Evolutionary conservation across 2,888 invertebrate genomes (phyloP), one percentile per base, ranked within the genome.

Genomic region (Lacanobia wlatinum): DNA sequence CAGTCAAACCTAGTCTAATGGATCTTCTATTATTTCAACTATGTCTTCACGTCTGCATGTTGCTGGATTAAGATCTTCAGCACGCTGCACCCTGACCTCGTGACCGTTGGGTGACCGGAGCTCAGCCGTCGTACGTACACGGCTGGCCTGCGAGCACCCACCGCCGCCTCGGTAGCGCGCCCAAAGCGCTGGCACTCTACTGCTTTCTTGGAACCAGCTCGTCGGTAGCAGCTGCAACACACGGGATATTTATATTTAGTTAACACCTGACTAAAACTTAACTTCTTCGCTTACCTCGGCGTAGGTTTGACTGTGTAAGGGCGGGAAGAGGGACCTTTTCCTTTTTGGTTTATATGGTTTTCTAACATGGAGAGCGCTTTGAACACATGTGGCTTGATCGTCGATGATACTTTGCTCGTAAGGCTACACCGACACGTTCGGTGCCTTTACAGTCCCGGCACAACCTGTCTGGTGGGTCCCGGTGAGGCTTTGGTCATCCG

Each of bases 271-370:
- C n/a, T n/a, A n/a, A 46, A 58, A 46, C n/a, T 38, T 43, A 12
- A 52, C 48, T 60, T 70, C 18, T 70, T 56, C 10, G 50, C 55
- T 23, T 34, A n/a, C 8, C 14, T 18, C 43, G 34, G 38, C 55
- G 52, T 28, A 61, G 80, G 40, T 80, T 75, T 79, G 70, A 80
- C 23, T 75, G 64, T 78, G 73, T 43, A 52, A 58, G 52, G 58
- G 52, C 3, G 62, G 62, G 52, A 2, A 52, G 61, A 7, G 52
- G 75, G 18, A 14, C n/a, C 14, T 14, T 55, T 55, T 55, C 16
- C 23, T 55, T 56, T 18, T 38, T 23, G 16, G 8, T 23, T 16
- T 55, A 53, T 55, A 53, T 21, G n/a, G 50, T 9, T 9, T 50
- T 50, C n/a, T 21, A 21, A 9, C 10, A 12, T 10, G 1, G 40